Evolutionary conservation across 2,888 invertebrate species (phyloP), one percentile per base, ranked within the genome.

Genomic region (Cenopis cana): DNA sequence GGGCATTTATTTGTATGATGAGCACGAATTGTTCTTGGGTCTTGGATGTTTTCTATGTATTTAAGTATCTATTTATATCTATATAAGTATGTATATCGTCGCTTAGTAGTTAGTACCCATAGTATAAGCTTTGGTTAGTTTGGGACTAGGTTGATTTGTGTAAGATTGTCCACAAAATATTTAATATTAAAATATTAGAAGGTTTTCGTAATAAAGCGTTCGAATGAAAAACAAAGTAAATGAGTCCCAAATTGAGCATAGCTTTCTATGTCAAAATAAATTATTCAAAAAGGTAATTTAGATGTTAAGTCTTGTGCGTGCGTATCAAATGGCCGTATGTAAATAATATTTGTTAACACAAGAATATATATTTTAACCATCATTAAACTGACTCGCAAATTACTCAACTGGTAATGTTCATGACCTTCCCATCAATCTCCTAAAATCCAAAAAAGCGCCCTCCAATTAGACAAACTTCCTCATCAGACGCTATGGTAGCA

Each of bases 391-490:
- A 33, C 36, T 57, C 29, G 50, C 33, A 70, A 70, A 71, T 71
- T 71, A 67, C 71, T 56, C 61, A 71, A 71, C 61, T 38, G 38
- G 66, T 66, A 74, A 71, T 72, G 76, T 69, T 59, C 77, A 76
- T 82, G 83, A 86, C 87, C 85, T 75, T 75, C 69, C 76, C 54
- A 77, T 80, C 78, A 77, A 79, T 80, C 78, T 75, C 76, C 77
- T 77, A 83, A 78, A 80, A 73, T 69, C 74, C 72, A 79, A 77
- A 77, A 86, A 88, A 86, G 83, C 79, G 87, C 89, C 91, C 89
- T 87, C 89, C 86, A 88, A 89, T 90, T 88, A 90, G 82, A 85
- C 81, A 79, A 85, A 85, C 89, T 91, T 91, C 92, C 90, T 91
- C 84, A 83, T 83, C 80, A 74, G 70, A 36, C 60, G 54, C 66